A percentile compares a stretch with the other conserved stretches of the same genome.
These are phyloP conservation scores for Aphidius colemani DNA, from an alignment of 2,888 invertebrate species.

Conservation along the genomic window DNA sequence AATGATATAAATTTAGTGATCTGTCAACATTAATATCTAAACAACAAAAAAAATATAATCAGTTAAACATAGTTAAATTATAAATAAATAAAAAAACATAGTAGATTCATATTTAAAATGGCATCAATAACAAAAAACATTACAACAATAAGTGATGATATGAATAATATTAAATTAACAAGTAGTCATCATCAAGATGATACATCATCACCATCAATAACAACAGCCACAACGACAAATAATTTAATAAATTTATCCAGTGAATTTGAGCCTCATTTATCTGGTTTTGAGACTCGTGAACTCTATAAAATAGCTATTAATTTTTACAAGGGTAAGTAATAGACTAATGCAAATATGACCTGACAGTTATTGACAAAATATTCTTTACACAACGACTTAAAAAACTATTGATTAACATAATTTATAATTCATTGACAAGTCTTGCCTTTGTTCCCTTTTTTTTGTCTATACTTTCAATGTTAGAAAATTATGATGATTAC, in stretches of 20 bases:
- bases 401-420: conserved; percentile 14
- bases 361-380: conserved; percentile 7
- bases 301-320: conserved; percentile 86
- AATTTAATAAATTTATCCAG: conserved; percentile 42
- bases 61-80: too few relatives aligned
- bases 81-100: conserved; percentile 1
- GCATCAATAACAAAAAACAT: conserved; percentile 48
- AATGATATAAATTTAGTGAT: conserved; percentile 15
- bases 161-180: conserved; percentile 41
- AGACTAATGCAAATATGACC: background rate
- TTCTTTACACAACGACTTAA: conserved; percentile 13
- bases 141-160: conserved; percentile 40
- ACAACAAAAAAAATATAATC: background rate
- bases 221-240: conserved; percentile 31
- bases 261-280: conserved; percentile 53
- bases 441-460: background rate
- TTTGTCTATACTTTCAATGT: background rate
- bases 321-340: conserved; percentile 89
- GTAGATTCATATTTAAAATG: conserved; percentile 41
- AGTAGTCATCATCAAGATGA: conserved; percentile 31
- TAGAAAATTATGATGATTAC: background rate
- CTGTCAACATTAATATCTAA: conserved; percentile 10
- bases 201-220: too few relatives aligned
- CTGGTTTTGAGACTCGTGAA: conserved; percentile 64
- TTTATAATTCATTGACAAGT: conserved; percentile 2